Base-by-base conservation (phyloP, 2,888 invertebrate genomes). In the Oeneis ivallda region DNA sequence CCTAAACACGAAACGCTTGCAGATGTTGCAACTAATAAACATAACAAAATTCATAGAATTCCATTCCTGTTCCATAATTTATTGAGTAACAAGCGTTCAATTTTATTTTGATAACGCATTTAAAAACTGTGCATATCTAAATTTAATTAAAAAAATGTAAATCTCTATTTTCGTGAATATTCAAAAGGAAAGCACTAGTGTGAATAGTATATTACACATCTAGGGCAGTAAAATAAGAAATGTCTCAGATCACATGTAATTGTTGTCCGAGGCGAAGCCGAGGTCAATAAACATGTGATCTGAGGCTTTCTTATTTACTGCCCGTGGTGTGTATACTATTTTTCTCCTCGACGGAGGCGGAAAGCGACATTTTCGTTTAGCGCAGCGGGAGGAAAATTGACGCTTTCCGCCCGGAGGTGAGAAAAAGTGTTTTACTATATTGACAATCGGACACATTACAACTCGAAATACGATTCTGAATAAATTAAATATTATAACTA, bases 141-240 rank as follows among this genome's bases (percentile, higher is more conserved):
- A 61, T 52, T 60, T 11, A 37, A 47, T 32, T 47, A n/a, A 19
- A 61, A 61, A 60, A 63, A 63, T 65, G 63, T 65, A 68, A 65
- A 65, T 65, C 65, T 68, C 52, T 15, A 60, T 39, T 43, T 56
- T 57, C 56, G 65, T 68, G 60, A 68, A 65, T 68, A 68, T 68
- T 68, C 63, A 68, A 63, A 10, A 56, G 56, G 45, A 54, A 63
- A 60, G 65, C 62, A 56, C 59, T 62, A 54, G 15, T n/a, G n/a
- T n/a, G n/a, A n/a, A n/a, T n/a, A n/a, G n/a, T n/a, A n/a, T n/a
- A n/a, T n/a, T n/a, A n/a, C n/a, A n/a, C n/a, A n/a, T n/a, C n/a
- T n/a, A n/a, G n/a, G n/a, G n/a, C n/a, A n/a, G n/a, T n/a, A n/a
- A n/a, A n/a, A n/a, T n/a, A n/a, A n/a, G n/a, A n/a, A n/a, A n/a